These are phyloP conservation scores for Varroa destructor DNA, from an alignment of 1,140 invertebrate species.

Conservation along the genomic window DNA sequence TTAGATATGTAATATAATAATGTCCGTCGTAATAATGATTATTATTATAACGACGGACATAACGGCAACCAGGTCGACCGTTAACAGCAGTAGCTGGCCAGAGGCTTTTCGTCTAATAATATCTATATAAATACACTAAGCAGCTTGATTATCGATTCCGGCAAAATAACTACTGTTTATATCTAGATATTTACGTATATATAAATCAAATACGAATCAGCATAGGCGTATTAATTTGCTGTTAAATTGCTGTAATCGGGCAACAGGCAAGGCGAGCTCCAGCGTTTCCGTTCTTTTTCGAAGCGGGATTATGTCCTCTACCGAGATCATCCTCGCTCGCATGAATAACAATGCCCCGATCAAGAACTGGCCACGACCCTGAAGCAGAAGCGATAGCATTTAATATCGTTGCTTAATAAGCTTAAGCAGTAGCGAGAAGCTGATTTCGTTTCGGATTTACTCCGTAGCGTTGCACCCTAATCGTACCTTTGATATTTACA, in stretches of 20 bases:
- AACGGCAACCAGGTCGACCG: too few species aligned
- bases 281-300: constrained; percentile 45
- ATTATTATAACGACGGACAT: too few species aligned
- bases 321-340: constrained; percentile 46
- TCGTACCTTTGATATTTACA: neutral
- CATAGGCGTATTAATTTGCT: too few species aligned
- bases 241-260: constrained; percentile 37
- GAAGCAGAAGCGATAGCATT: neutral
- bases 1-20: too few species aligned
- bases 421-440: constrained; percentile 32
- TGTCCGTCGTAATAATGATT: too few species aligned
- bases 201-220: too few species aligned
- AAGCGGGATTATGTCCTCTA: constrained; percentile 41
- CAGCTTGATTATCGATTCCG: too few species aligned
- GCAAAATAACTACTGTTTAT: too few species aligned
- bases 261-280: constrained; percentile 46
- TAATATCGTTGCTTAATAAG: neutral
- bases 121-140: too few species aligned
- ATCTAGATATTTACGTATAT: too few species aligned
- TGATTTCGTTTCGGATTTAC: constrained; percentile 16
- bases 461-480: constrained; percentile 32
- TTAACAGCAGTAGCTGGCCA: too few species aligned
- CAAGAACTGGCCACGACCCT: constrained; percentile 44
- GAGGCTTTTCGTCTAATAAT: too few species aligned
- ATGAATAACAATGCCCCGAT: constrained; percentile 46